Evolutionary conservation across 1,140 invertebrate genomes (phyloP).

Genomic region (Copidosoma floridanum): DNA sequence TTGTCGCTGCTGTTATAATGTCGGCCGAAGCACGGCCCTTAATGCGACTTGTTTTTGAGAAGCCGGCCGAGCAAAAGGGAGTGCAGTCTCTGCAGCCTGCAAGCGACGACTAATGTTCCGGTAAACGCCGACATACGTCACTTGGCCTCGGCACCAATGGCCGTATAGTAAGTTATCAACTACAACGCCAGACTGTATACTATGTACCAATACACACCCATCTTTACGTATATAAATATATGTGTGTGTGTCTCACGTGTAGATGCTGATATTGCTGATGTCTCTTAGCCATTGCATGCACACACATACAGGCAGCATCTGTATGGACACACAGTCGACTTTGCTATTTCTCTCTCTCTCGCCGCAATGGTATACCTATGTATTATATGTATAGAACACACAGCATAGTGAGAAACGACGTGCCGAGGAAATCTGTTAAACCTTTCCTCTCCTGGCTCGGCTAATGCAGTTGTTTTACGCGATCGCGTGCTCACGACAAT

Average conservation of each 20-base stretch:
- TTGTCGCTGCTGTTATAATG: background rate
- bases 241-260: no score
- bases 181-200: background rate
- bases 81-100: background rate
- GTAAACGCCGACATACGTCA: conserved; percentile 34
- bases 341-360: no score
- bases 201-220: background rate
- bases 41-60: conserved; percentile 32
- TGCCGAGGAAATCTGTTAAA: conserved; percentile 31
- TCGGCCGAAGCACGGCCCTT: background rate
- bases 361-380: no score
- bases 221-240: no score
- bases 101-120: conserved; percentile 30
- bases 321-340: no score
- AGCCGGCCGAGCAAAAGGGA: background rate
- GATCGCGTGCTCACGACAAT: no score
- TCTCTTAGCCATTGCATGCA: background rate
- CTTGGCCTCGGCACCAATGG: conserved; percentile 9
- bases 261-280: no score
- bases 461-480: background rate
- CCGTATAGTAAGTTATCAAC: conserved; percentile 35
- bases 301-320: background rate
- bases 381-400: no score
- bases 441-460: conserved; percentile 24
- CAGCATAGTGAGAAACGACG: conserved; percentile 4